Evolutionary conservation across 2,888 invertebrate species (phyloP).

Genomic region (Podabrus alpinus): DNA sequence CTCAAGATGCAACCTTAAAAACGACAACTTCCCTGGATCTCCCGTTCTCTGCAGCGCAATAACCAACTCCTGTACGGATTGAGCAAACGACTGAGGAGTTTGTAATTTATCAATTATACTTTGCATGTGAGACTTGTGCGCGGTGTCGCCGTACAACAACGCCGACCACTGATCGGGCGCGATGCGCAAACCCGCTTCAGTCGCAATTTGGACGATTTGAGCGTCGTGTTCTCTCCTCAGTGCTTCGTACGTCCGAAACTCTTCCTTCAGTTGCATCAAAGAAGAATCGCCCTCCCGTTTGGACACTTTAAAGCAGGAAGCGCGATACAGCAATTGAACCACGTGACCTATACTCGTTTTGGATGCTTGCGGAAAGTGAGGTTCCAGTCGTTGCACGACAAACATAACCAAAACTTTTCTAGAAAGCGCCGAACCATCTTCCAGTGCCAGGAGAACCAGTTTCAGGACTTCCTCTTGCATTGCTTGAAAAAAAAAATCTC

Average conservation of each 20-base stretch:
- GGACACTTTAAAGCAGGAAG: slow-evolving; percentile 97
- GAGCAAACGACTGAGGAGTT: slow-evolving; percentile 90
- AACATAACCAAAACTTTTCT: slow-evolving; percentile 97
- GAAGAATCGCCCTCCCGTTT: slow-evolving; percentile 97
- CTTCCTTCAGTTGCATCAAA: slow-evolving; percentile 96
- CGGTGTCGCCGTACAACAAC: slow-evolving; percentile 91
- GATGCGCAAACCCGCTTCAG: slow-evolving; percentile 94
- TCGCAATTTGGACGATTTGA: slow-evolving; percentile 97
- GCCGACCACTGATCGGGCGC: slow-evolving; percentile 99
- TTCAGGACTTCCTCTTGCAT: slow-evolving; percentile 99
- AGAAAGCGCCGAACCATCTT: slow-evolving; percentile 93
- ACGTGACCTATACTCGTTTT: slow-evolving; percentile 99
- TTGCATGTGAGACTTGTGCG: slow-evolving; percentile 98
- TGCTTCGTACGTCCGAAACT: slow-evolving; percentile 93
- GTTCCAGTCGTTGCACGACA: slow-evolving; percentile 94
- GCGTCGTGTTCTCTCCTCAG: slow-evolving; percentile 95
- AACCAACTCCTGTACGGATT: slow-evolving; percentile 88
- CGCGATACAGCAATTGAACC: slow-evolving; percentile 95
- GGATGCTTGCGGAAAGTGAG: slow-evolving; percentile 94
- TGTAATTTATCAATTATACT: slow-evolving; percentile 88
- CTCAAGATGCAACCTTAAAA: slow-evolving; percentile 79
- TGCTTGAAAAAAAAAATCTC: slow-evolving; percentile 56
- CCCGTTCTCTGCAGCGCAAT: slow-evolving; percentile 88
- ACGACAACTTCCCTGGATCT: slow-evolving; percentile 82
- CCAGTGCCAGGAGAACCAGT: slow-evolving; percentile 88